These are phyloP conservation scores for chimpanzee (Pan troglodytes) DNA, from an alignment of 2,113 vertebrate species.

Conservation along the genomic window DNA sequence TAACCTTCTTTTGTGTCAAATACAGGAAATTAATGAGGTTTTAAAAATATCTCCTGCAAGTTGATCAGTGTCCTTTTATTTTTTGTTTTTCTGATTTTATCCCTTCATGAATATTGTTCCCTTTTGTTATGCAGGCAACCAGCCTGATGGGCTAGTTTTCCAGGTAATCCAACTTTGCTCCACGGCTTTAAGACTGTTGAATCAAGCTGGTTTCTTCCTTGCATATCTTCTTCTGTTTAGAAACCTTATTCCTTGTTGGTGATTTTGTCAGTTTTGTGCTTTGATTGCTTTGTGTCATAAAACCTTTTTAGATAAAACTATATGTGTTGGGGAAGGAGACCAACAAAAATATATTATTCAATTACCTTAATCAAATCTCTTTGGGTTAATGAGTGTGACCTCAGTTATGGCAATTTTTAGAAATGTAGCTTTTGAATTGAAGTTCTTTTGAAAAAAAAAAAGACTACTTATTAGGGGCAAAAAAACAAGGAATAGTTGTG, in stretches of 20 bases:
- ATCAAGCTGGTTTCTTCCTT: neutral
- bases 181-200: neutral
- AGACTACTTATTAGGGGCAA: neutral
- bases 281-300: conserved; percentile 12
- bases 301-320: neutral
- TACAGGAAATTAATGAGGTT: neutral
- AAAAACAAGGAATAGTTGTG: neutral
- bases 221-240: neutral
- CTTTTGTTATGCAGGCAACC: neutral
- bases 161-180: neutral
- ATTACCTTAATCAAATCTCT: neutral
- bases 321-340: neutral
- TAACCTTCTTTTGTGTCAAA: conserved; percentile 5
- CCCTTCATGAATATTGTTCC: neutral
- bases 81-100: neutral
- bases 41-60: neutral
- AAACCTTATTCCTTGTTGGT: neutral
- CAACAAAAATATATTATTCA: neutral
- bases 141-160: neutral
- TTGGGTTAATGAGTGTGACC: neutral
- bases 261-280: conserved; percentile 24
- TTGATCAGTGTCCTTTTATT: neutral
- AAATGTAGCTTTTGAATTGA: neutral
- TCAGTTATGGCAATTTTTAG: conserved; percentile 25
- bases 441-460: conserved; percentile 46